These are phyloP conservation scores for Trichonephila inaurata DNA, from an alignment of 1,140 invertebrate genomes.

Conservation along the genomic window DNA sequence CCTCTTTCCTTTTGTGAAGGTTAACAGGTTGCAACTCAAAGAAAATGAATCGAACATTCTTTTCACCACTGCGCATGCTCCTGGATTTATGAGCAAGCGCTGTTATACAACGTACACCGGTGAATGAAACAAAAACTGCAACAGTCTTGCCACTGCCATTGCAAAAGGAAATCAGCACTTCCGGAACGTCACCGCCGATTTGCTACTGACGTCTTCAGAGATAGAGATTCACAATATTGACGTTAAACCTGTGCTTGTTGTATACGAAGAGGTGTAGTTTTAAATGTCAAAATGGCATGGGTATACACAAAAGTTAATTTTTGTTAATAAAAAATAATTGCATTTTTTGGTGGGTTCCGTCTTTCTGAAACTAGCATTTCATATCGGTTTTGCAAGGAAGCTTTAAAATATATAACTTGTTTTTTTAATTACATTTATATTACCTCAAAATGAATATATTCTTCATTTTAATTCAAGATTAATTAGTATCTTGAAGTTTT, in stretches of 20 bases:
- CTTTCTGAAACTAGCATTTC: background rate
- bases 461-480: conserved; percentile 10
- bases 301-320: background rate
- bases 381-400: background rate
- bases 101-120: background rate
- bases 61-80: background rate
- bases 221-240: conserved; percentile 54
- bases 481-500: background rate
- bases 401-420: background rate
- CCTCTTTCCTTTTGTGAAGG: too few relatives aligned
- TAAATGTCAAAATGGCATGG: conserved; percentile 61
- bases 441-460: background rate
- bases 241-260: conserved; percentile 2
- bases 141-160: background rate
- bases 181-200: background rate
- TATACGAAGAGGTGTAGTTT: conserved; percentile 4
- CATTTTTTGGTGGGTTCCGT: background rate
- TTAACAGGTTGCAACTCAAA: background rate
- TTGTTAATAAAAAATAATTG: background rate
- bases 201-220: conserved; percentile 12
- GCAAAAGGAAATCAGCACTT: conserved; percentile 4
- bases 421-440: background rate
- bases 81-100: background rate
- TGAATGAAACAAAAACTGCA: background rate
- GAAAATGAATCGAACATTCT: background rate